Base-by-base conservation (phyloP, 2,888 invertebrate species). In the Scaeva pyrastri region DNA sequence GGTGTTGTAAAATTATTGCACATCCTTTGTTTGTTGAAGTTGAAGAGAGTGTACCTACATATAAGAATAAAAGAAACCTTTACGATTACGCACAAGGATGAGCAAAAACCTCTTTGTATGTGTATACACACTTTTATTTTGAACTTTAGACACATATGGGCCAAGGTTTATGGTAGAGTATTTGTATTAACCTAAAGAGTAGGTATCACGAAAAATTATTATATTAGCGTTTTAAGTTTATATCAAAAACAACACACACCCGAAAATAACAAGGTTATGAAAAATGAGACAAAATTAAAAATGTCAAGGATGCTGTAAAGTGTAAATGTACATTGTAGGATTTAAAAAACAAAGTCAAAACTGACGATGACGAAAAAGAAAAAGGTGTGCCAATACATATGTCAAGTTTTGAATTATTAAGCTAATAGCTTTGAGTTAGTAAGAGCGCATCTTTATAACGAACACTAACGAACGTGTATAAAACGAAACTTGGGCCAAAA, bases 1-100 rank as follows among this genome's bases (percentile, higher is more conserved):
- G 23, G 41, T 21, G 68, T 68, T 50, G 52, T 68, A 68, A 68
- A 68, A 68, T 68, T 39, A 71, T 48, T 52, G 52, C 60, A 55
- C 60, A 45, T 72, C 56, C 55, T 52, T 50, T n/a, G 39, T 45
- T 56, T 68, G 58, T 11, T 11, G 5, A n/a, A n/a, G n/a, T n/a
- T n/a, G n/a, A n/a, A n/a, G n/a, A 6, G 6, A 11, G 3, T 2
- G 31, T 1, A 8, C 6, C 0, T 11, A 4, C 7, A 43, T 26
- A 8, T 14, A 12, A 11, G 41, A 43, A 23, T 14, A 52, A 16
- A n/a, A 10, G 11, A 7, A n/a, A 45, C 26, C 21, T 60, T 2
- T 58, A 58, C 36, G 14, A 21, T n/a, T 31, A 31, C 39, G 12
- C 39, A 39, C 39, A 11, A 11, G 45, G 64, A 64, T 45, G 26